A percentile compares a stretch with the other conserved stretches of the same genome.
These are phyloP conservation scores for Euborellia annulipes DNA, from an alignment of 1,140 invertebrate species.

Conservation along the genomic window DNA sequence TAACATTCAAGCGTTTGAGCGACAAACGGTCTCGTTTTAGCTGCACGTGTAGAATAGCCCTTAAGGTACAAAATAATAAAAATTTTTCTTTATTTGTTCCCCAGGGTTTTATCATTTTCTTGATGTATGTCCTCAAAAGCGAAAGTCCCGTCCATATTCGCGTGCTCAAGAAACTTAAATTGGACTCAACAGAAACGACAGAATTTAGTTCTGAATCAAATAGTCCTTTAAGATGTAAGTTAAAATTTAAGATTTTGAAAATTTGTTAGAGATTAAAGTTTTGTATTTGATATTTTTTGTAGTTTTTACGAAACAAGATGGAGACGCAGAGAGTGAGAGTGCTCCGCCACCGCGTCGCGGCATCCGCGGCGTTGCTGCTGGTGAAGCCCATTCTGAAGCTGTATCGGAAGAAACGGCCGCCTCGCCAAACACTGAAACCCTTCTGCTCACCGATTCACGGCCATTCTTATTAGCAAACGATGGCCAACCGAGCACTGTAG, in stretches of 20 bases:
- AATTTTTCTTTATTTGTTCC: slow-evolving; percentile 19
- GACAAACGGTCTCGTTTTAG: too few species aligned
- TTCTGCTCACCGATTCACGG: too few species aligned
- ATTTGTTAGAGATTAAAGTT: too few species aligned
- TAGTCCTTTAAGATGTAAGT: slow-evolving; percentile 34
- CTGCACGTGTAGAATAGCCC: too few species aligned
- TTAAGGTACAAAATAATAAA: too few species aligned
- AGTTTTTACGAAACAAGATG: slow-evolving; percentile 22
- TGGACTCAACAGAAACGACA: slow-evolving; percentile 15
- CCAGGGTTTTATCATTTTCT: slow-evolving; percentile 30
- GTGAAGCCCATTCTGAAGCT: slow-evolving; percentile 6
- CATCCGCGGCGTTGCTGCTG: neutral
- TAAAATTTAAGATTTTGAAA: neutral
- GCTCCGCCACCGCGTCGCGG: slow-evolving; percentile 10
- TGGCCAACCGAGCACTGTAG: slow-evolving; percentile 9
- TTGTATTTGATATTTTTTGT: slow-evolving; percentile 2
- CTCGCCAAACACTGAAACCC: too few species aligned
- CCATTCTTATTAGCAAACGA: slow-evolving; percentile 6
- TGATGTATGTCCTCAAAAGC: slow-evolving; percentile 31
- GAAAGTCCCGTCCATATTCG: slow-evolving; percentile 22
- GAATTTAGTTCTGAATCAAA: slow-evolving; percentile 31
- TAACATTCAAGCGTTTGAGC: too few species aligned
- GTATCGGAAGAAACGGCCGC: neutral
- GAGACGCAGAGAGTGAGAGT: slow-evolving; percentile 18
- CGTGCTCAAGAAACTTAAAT: slow-evolving; percentile 15